Conservation (phyloP, 2,888 invertebrate genomes). For the Sinopyrophorus schimmeli region DNA sequence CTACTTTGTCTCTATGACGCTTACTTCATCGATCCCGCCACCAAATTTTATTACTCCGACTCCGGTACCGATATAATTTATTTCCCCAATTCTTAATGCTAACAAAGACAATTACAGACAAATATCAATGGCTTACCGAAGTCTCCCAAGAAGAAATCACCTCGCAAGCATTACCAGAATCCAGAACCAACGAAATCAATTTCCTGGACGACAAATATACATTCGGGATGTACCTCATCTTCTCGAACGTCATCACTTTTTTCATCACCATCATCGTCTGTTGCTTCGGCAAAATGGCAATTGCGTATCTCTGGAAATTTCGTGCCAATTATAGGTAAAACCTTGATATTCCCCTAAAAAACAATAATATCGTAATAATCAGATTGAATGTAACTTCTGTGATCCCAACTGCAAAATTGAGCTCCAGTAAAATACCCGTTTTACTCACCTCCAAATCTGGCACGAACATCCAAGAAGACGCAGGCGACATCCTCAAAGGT, state of each 20-base stretch:
- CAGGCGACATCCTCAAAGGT: neutral
- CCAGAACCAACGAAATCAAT: neutral
- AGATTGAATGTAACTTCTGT: neutral
- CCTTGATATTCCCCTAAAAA: neutral
- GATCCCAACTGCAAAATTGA: neutral
- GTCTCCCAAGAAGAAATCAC: constrained; percentile 11
- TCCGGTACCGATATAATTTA: constrained; percentile 10
- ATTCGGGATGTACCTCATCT: constrained; percentile 8
- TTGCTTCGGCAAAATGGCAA: constrained; percentile 3
- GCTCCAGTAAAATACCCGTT: constrained; percentile 23
- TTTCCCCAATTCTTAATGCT: neutral
- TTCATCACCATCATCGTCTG: constrained; percentile 12
- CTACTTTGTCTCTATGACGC: constrained; percentile 42
- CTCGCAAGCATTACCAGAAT: neutral
- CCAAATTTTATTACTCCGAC: constrained; percentile 22
- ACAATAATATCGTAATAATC: neutral
- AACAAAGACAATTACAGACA: no score
- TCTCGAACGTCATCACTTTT: constrained; percentile 21
- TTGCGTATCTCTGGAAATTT: neutral
- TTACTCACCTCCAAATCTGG: constrained; percentile 2
- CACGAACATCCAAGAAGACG: neutral
- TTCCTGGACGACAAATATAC: constrained; percentile 8
- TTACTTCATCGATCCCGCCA: constrained; percentile 31
- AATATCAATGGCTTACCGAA: constrained; percentile 10
- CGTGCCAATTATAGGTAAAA: neutral